These are phyloP conservation scores for Empis stercorea DNA, from an alignment of 2,888 invertebrate genomes.

Conservation along the genomic window DNA sequence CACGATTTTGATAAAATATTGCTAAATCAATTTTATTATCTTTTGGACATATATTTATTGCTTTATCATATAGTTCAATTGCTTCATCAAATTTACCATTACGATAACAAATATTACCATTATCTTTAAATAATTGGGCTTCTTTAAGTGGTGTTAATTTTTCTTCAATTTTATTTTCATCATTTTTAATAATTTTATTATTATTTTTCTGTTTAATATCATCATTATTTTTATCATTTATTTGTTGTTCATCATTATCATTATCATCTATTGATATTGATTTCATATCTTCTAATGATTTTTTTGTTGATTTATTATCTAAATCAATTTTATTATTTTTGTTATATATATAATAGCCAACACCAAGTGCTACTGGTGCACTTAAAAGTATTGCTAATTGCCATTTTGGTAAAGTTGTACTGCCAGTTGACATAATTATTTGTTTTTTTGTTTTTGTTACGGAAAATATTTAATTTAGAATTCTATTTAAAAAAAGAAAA, in stretches of 20 bases:
- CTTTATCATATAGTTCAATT: slow-evolving; percentile 76
- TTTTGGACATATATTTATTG: slow-evolving; percentile 77
- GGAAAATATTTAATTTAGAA: no score
- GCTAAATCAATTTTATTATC: slow-evolving; percentile 63
- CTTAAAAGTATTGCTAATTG: slow-evolving; percentile 74
- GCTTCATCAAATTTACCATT: slow-evolving; percentile 84
- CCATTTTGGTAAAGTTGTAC: slow-evolving; percentile 62
- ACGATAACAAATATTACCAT: slow-evolving; percentile 80
- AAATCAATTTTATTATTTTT: slow-evolving; percentile 14
- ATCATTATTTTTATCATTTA: slow-evolving; percentile 31
- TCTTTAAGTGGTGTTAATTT: slow-evolving; percentile 49
- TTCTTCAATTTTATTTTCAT: slow-evolving; percentile 23
- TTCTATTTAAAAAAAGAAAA: no score
- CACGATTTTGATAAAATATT: slow-evolving; percentile 91
- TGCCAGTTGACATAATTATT: neutral
- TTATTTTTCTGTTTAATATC: slow-evolving; percentile 33
- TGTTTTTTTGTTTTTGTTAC: no score
- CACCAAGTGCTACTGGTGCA: slow-evolving; percentile 67
- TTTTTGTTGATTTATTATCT: slow-evolving; percentile 40
- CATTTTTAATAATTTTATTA: slow-evolving; percentile 27
- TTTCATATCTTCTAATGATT: slow-evolving; percentile 39
- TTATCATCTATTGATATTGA: slow-evolving; percentile 45
- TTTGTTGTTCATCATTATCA: slow-evolving; percentile 36
- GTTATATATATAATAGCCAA: slow-evolving; percentile 52
- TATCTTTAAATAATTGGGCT: slow-evolving; percentile 69